Evolutionary conservation across 2,797 vertebrate species (phyloP), one percentile per base, ranked within the genome.

Genomic region (Buphagus erythrorhynchus): DNA sequence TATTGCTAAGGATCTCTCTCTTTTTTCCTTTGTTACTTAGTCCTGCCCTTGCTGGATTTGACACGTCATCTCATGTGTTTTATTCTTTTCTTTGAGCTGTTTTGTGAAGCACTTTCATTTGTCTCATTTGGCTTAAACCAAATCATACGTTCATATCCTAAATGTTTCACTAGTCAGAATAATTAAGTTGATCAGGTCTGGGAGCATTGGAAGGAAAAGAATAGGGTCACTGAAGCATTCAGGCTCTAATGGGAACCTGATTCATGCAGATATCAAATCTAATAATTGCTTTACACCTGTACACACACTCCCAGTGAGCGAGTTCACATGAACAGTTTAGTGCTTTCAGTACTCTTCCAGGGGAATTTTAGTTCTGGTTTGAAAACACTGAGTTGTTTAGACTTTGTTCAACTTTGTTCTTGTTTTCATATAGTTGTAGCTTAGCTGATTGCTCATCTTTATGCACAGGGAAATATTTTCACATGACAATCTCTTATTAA

Each of bases 281-380:
- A 97, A 97, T 98, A 98, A 98, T 98, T 98, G 97, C 96, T 97
- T 93, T 97, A 98, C 97, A 98, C 97, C 97, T 98, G 96, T 97
- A 97, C 88, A 81, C 95, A 90, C 90, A 81, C 58, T 95, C 96
- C 96, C 97, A 92, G 83, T 57, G 96, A 97, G 97, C 54, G 80
- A 97, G 97, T 96, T 93, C 97, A 93, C 86, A 85, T 96, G 94
- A 95, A 94, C 95, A 76, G 71, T 97, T 97, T 92, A 93, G 91
- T 83, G 81, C 69, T 95, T 95, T 83, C 88, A 90, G 3, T 86
- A 31, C 59, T 72, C 26, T 54, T 96, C 89, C 43, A 11, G 86
- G 76, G 89, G 73, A 88, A 87, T 82, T 63, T 79, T 73, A 62
- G 10, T 77, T 35, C 59, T 91, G 31, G n/a, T 96, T 96, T 92